Conservation (phyloP, 2,797 vertebrate species). For the Macrochelys suwanniensis region DNA sequence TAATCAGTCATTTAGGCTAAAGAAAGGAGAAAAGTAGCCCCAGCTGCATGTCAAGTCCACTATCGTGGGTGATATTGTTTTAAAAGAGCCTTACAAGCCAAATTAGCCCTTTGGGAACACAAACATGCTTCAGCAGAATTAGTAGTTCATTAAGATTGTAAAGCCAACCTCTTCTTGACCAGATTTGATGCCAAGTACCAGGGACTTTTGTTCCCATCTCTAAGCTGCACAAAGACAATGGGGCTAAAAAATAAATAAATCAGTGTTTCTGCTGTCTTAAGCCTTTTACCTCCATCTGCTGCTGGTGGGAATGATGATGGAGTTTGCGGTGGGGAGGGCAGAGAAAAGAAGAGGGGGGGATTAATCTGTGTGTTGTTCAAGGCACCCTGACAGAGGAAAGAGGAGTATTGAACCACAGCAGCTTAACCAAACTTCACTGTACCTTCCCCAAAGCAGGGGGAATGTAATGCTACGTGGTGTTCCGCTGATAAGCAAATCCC, state of each 20-base stretch:
- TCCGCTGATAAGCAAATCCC: conserved; percentile 90
- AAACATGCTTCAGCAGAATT: conserved; percentile 52
- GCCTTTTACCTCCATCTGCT: conserved; percentile 69
- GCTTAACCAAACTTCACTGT: conserved; percentile 86
- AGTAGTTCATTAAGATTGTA: conserved; percentile 71
- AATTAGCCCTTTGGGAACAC: conserved; percentile 70
- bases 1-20: conserved; percentile 45
- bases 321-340: conserved; percentile 26
- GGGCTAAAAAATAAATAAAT: not conserved
- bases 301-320: conserved; percentile 43
- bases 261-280: conserved; percentile 21
- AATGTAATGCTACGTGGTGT: conserved; percentile 83
- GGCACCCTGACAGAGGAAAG: conserved; percentile 81
- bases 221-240: conserved; percentile 52
- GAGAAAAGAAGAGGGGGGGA: conserved; percentile 60
- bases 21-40: conserved; percentile 55
- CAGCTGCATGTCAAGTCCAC: conserved; percentile 18
- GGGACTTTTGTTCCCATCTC: conserved; percentile 38
- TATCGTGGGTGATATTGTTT: conserved; percentile 44
- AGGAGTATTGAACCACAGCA: conserved; percentile 85
- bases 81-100: conserved; percentile 62
- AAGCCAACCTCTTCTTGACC: conserved; percentile 42
- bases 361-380: conserved; percentile 84
- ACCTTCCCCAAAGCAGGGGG: conserved; percentile 83
- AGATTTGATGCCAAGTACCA: conserved; percentile 51